Percentiles rank a stretch among this genome's conserved stretches.
These are phyloP conservation scores for Eurytoma californica DNA, from an alignment of 2,888 invertebrate genomes.

Conservation along the genomic window DNA sequence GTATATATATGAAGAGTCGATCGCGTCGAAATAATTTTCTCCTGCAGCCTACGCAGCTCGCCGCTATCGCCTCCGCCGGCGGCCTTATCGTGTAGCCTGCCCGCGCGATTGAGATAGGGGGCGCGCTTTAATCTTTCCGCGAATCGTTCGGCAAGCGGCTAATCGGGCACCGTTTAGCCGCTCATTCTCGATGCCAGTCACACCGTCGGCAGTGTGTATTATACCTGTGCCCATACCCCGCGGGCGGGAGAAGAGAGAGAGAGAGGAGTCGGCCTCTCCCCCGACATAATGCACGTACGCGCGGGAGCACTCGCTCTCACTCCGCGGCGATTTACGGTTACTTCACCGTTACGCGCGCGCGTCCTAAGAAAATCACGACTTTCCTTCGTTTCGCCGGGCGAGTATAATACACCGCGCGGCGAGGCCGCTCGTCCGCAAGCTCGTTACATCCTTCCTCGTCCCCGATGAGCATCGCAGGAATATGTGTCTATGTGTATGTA, in stretches of 20 bases:
- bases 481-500: too few species aligned
- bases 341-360: constrained; percentile 41
- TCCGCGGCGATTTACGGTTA: constrained; percentile 47
- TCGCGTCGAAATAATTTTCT: neutral
- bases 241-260: neutral
- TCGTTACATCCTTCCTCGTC: too few species aligned
- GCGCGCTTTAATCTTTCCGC: constrained; percentile 13
- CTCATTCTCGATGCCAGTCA: constrained; percentile 23
- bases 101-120: constrained; percentile 25
- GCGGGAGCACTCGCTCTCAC: constrained; percentile 10
- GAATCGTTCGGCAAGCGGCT: constrained; percentile 2
- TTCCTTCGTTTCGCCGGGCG: constrained; percentile 9
- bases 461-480: too few species aligned
- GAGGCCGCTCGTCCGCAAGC: neutral
- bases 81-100: neutral
- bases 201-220: neutral
- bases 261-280: neutral
- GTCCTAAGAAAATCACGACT: constrained; percentile 1
- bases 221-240: neutral
- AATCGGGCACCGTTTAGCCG: neutral
- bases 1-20: too few species aligned
- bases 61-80: neutral
- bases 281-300: neutral
- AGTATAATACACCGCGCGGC: neutral
- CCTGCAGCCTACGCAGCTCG: neutral